Conservation (phyloP, 2,113 vertebrate species). For the Felis catus region F.catus_Fca126_mat1.0 CM031415.1:16675001-16675500, state of each 20-base stretch:
- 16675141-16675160: background rate
- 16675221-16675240: background rate
- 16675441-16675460: background rate
- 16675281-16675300: background rate
- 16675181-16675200: slow-evolving; percentile 30
- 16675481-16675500: slow-evolving; percentile 20
- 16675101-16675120: fast-evolving
- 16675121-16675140: no score
- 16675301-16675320: background rate
- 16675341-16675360: background rate
- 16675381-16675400: background rate
- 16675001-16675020: background rate
- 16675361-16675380: background rate
- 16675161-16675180: background rate
- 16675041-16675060: background rate
- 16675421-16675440: background rate
- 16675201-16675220: background rate
- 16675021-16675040: background rate
- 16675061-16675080: background rate
- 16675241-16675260: background rate
- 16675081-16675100: background rate
- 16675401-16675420: background rate
- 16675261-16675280: background rate
- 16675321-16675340: background rate
- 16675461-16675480: background rate